Evolutionary conservation across 2,888 invertebrate species (phyloP), one percentile per base, ranked within the genome.

Genomic region (Hirtodrosophila histrioides): DNA sequence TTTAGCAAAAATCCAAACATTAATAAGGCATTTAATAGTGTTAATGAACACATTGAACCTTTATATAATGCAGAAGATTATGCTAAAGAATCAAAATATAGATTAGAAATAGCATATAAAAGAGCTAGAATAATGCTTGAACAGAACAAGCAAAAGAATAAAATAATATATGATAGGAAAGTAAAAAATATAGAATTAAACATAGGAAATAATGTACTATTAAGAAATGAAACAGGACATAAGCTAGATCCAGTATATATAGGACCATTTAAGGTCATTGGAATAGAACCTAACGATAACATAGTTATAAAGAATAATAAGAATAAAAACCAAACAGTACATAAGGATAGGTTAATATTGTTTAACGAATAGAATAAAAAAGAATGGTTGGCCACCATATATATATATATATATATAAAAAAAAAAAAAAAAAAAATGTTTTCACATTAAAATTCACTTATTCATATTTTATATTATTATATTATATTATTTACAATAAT

Each of bases 1-100:
- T 17, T 17, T 17, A 17, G 17, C 17, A 17, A 17, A 17, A 17
- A 17, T 17, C 17, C 17, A 17, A 27, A 27, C 27, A 27, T 24
- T 40, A 10, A 8, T 10, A n/a, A 44, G 24, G 29, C 43, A 29
- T 29, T 44, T 44, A 44, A 44, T 44, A 44, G 11, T 31, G 29
- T 44, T 11, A 27, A 43, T 43, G 27, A 8, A 27, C 27, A 27
- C 5, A 43, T 43, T 24, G n/a, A 44, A 24, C 12, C 29, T n/a
- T 27, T 44, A 3, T 44, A 44, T 44, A 29, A 44, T 24, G 10
- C 24, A 41, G 41, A 41, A 41, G 24, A 41, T 27, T 27, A 27
- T 27, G 41, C 11, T 43, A 29, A 27, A 24, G 41, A 27, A 41
- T 41, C 41, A 41, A 41, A 41, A 41, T 27, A 27, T 27, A 27